Evolutionary conservation across 2,113 vertebrate species (phyloP).

Genomic region (Lepisosteus oculatus): DNA sequence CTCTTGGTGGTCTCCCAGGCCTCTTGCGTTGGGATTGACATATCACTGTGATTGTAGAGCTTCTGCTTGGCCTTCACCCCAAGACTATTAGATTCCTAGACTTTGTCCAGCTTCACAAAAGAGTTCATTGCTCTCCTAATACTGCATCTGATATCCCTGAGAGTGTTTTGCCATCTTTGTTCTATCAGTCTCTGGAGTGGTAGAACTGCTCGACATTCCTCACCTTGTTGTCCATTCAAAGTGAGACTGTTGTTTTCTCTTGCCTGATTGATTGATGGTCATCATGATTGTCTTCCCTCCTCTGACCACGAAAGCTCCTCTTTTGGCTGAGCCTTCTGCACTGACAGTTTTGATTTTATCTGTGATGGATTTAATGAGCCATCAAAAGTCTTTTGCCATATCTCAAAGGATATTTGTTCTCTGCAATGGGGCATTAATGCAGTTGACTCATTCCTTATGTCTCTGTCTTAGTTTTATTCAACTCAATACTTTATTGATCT

Average conservation of each 20-base stretch:
- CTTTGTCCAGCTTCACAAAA: conserved; percentile 26
- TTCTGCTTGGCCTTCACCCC: conserved; percentile 19
- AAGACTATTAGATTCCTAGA: not conserved
- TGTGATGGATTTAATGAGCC: conserved; percentile 53
- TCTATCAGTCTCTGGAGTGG: not conserved
- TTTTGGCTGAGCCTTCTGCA: conserved; percentile 44
- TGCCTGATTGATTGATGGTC: conserved; percentile 57
- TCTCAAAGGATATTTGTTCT: no score
- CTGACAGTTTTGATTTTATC: conserved; percentile 61
- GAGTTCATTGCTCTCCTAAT: conserved; percentile 37
- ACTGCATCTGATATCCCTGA: conserved; percentile 29
- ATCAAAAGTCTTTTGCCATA: conserved; percentile 45
- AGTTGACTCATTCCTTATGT: no score
- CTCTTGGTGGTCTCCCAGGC: conserved; percentile 8
- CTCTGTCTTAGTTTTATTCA: no score
- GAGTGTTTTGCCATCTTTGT: conserved; percentile 46
- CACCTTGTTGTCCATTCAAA: conserved; percentile 31
- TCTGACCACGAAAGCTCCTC: conserved; percentile 57
- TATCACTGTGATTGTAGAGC: conserved; percentile 25
- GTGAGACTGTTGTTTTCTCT: conserved; percentile 31
- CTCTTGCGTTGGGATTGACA: conserved; percentile 1
- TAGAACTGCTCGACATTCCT: conserved; percentile 3
- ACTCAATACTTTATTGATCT: no score
- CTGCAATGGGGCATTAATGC: no score
- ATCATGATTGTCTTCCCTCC: conserved; percentile 45